Conservation (phyloP, 2,113 vertebrate species). For the Ascaphus truei region DNA sequence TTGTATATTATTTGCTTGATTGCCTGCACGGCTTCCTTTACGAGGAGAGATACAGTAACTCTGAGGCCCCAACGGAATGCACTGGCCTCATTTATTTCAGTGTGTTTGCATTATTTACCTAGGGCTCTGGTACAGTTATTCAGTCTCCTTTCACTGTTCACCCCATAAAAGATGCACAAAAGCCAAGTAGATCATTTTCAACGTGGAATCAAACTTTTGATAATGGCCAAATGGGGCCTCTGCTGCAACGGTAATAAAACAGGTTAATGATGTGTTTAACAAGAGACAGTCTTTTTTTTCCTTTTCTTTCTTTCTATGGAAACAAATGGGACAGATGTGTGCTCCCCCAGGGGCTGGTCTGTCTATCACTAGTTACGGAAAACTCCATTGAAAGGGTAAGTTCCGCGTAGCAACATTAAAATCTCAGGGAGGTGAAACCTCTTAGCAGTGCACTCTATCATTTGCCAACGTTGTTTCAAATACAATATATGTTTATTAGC, state of each 20-base stretch:
- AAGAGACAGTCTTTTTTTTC: slow-evolving; percentile 11
- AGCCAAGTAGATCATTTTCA: background rate
- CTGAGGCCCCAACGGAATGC: background rate
- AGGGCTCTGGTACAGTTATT: background rate
- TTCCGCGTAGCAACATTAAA: background rate
- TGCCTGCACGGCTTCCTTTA: background rate
- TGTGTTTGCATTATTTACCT: background rate
- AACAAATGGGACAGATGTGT: slow-evolving; percentile 18
- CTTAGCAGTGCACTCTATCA: background rate
- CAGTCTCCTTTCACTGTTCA: background rate
- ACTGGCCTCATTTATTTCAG: background rate
- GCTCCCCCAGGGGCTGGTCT: background rate
- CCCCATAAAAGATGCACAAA: slow-evolving; percentile 15
- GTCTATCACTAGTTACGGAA: slow-evolving; percentile 1
- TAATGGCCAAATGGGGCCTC: slow-evolving; percentile 12
- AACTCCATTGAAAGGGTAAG: slow-evolving; percentile 5
- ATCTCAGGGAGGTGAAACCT: background rate
- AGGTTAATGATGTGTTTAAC: slow-evolving; percentile 31
- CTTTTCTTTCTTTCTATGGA: background rate
- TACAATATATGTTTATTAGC: background rate
- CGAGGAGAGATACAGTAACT: background rate
- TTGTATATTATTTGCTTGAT: background rate
- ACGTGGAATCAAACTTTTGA: background rate
- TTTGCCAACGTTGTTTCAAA: background rate
- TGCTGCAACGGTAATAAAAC: slow-evolving; percentile 6